phyloP scores from a whole-genome alignment of 53 echinoderm and acorn worm genomes.

The Temnopleurus reevesii region DNA sequence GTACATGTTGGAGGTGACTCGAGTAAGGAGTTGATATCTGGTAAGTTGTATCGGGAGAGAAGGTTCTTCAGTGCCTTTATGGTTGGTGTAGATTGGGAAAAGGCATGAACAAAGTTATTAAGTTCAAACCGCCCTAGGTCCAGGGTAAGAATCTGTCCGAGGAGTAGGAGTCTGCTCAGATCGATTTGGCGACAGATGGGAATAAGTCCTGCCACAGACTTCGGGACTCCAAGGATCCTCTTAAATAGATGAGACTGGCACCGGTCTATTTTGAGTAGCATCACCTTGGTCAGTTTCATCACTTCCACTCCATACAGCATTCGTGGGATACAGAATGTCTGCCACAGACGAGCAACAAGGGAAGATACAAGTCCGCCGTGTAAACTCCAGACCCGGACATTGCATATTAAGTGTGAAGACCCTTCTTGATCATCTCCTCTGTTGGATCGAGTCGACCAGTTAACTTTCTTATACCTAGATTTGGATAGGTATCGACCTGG shows the following conservation, averaged over 20 bases:
- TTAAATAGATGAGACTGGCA: not conserved
- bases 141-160: not conserved
- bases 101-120: not conserved
- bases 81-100: not conserved
- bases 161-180: not conserved
- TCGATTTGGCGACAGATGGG: not conserved
- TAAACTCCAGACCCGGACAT: not conserved
- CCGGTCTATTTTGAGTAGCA: not conserved
- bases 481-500: not conserved
- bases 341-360: not conserved
- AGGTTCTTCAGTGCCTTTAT: not conserved
- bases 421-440: not conserved
- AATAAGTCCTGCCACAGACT: not conserved
- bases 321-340: not conserved
- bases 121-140: not conserved
- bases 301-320: not conserved
- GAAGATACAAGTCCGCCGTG: not conserved
- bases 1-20: not conserved
- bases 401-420: not conserved
- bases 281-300: not conserved
- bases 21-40: not conserved
- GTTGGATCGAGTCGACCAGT: not conserved
- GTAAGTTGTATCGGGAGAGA: not conserved
- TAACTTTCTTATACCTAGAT: not conserved
- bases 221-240: not conserved